A percentile compares a stretch with the other conserved stretches of the same genome.
Conservation (phyloP, 2,888 invertebrate species). For the Tetheella fluctuosa region DNA sequence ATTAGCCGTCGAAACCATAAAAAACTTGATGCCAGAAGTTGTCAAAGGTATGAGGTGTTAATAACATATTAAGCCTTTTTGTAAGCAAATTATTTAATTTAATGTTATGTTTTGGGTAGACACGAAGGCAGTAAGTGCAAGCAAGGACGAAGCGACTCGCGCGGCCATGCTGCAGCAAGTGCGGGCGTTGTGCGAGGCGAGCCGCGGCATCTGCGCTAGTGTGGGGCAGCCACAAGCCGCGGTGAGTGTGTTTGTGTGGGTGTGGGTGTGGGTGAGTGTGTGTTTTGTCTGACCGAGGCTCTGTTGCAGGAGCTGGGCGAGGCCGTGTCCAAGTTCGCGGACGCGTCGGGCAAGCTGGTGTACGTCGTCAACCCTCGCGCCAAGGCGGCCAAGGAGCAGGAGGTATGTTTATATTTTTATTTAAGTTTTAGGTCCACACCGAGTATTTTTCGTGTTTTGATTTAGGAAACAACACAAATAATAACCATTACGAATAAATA, state of each 20-base stretch:
- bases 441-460: too few relatives aligned
- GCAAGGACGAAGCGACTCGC: conserved; percentile 36
- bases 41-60: conserved; percentile 47
- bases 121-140: conserved; percentile 40
- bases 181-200: conserved; percentile 43
- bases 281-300: neutral
- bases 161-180: conserved; percentile 40
- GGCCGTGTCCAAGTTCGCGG: conserved; percentile 43
- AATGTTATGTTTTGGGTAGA: too few relatives aligned
- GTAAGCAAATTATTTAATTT: too few relatives aligned
- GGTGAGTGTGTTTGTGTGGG: conserved; percentile 19
- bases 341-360: conserved; percentile 48
- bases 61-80: too few relatives aligned
- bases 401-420: conserved; percentile 32
- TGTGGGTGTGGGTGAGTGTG: neutral
- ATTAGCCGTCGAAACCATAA: conserved; percentile 46
- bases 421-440: neutral
- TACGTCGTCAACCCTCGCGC: conserved; percentile 26
- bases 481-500: too few relatives aligned
- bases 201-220: conserved; percentile 38
- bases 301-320: conserved; percentile 42
- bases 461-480: too few relatives aligned
- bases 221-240: conserved; percentile 31
- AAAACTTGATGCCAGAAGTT: conserved; percentile 55
- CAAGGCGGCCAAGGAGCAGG: conserved; percentile 30